Conservation (phyloP, 2,113 vertebrate genomes). For the Sialia sialis region DNA sequence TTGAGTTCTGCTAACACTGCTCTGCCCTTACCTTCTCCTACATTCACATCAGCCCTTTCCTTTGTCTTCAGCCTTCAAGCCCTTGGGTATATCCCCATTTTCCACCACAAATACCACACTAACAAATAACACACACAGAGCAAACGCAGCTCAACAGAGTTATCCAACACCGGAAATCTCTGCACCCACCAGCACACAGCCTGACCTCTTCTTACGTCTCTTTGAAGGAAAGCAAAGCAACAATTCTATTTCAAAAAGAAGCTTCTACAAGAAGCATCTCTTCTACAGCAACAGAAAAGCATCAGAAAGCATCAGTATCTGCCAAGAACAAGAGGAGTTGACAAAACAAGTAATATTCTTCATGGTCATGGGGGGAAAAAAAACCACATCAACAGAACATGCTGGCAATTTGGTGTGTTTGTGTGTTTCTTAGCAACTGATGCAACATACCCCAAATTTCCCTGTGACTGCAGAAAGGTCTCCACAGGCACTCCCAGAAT, state of each 20-base stretch:
- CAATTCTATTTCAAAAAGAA: background rate
- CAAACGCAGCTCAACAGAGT: background rate
- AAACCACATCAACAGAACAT: background rate
- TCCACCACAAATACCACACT: background rate
- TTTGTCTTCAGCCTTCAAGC: background rate
- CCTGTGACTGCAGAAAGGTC: background rate
- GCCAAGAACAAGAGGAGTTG: fast-evolving
- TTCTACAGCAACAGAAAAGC: background rate
- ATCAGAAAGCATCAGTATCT: background rate
- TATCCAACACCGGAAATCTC: background rate
- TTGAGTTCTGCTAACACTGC: background rate
- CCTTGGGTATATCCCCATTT: background rate
- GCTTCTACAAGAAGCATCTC: background rate
- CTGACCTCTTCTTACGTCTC: background rate
- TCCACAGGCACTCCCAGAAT: background rate
- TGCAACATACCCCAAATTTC: background rate
- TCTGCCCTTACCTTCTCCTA: background rate
- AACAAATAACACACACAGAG: background rate
- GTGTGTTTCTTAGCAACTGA: background rate
- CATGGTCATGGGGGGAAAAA: no score
- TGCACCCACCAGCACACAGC: background rate
- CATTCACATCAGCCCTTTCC: background rate
- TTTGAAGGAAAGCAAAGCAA: background rate
- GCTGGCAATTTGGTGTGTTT: background rate
- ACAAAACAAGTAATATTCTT: background rate